Percentiles rank a stretch among this genome's conserved stretches.
Conservation (phyloP, 2,888 invertebrate species). For the Ernsta delagoae region DNA sequence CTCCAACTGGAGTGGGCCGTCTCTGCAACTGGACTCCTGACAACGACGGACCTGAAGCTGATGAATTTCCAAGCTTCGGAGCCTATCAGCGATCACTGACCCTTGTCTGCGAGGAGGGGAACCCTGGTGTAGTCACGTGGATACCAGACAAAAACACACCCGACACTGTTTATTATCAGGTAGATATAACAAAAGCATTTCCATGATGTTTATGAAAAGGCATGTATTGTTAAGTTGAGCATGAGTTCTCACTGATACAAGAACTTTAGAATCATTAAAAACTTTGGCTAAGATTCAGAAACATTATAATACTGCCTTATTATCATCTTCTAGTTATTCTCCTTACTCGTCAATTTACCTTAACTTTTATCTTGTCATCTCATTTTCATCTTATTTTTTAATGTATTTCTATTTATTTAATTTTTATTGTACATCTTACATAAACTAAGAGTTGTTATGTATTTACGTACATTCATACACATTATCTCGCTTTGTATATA, state of each 20-base stretch:
- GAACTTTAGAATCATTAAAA: not conserved
- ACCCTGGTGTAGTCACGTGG: conserved; percentile 94
- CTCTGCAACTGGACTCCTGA: conserved; percentile 95
- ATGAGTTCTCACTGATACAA: not conserved
- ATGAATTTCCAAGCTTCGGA: conserved; percentile 94
- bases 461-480: conserved; percentile 3
- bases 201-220: not conserved
- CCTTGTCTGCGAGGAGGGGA: conserved; percentile 92
- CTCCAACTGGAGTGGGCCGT: conserved; percentile 92
- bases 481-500: conserved; percentile 67
- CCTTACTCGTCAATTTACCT: conserved; percentile 4
- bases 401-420: not conserved
- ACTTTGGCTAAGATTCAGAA: not conserved
- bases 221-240: not conserved
- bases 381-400: conserved; percentile 16
- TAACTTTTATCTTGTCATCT: conserved; percentile 3
- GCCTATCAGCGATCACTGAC: conserved; percentile 94
- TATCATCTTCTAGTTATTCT: too few relatives aligned
- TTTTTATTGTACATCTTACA: not conserved
- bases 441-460: conserved; percentile 1
- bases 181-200: conserved; percentile 53
- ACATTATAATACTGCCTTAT: not conserved
- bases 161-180: conserved; percentile 96
- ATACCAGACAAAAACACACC: conserved; percentile 94
- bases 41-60: conserved; percentile 88